These are phyloP conservation scores for Rhea americana DNA, from an alignment of 2,113 vertebrate genomes.

Conservation along the genomic window DNA sequence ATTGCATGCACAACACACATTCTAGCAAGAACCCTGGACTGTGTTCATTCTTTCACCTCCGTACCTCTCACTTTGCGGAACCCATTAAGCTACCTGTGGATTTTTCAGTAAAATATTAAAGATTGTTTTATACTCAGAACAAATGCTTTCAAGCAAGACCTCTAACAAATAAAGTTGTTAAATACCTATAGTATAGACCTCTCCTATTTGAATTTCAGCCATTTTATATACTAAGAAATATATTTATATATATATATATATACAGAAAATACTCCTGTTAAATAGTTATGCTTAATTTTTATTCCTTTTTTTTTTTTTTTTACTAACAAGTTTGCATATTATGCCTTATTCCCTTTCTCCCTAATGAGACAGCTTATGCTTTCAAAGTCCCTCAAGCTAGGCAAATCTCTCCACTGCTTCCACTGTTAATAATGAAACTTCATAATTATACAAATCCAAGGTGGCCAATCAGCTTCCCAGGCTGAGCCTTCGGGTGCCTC, in stretches of 20 bases:
- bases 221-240: constrained; percentile 45
- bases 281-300: constrained; percentile 71
- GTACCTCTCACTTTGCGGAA: constrained; percentile 74
- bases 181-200: constrained; percentile 32
- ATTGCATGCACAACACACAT: constrained; percentile 89
- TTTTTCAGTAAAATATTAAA: constrained; percentile 81
- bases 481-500: constrained; percentile 84
- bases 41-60: constrained; percentile 79
- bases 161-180: constrained; percentile 52
- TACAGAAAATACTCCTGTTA: constrained; percentile 29
- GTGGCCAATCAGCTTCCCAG: constrained; percentile 84
- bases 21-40: constrained; percentile 82
- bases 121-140: constrained; percentile 71
- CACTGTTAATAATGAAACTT: constrained; percentile 89
- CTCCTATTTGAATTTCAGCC: constrained; percentile 54
- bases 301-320: constrained; percentile 50
- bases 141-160: constrained; percentile 72
- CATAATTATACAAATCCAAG: constrained; percentile 87
- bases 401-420: constrained; percentile 82
- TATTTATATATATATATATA: constrained; percentile 32
- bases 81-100: constrained; percentile 83
- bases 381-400: constrained; percentile 86
- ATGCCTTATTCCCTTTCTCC: constrained; percentile 80
- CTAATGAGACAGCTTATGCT: constrained; percentile 87
- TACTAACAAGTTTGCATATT: constrained; percentile 84